Percentiles rank a stretch among this genome's conserved stretches.
Conservation (phyloP, 2,888 invertebrate genomes). For the Heteropelma amictum region DNA sequence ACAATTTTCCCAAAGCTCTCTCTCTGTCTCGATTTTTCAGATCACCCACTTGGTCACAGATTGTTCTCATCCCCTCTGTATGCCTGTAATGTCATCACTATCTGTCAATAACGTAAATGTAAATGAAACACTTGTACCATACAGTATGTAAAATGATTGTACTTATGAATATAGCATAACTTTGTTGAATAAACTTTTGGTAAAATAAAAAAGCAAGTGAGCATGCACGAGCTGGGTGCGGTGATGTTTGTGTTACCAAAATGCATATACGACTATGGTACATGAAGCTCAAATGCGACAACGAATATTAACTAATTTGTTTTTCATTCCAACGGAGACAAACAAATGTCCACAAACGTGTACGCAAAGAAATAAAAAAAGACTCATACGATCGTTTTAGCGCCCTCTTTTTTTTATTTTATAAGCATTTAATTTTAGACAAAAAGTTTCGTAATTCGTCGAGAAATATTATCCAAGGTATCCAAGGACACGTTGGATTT, state of each 20-base stretch:
- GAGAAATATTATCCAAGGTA: too few relatives aligned
- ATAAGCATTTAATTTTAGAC: too few relatives aligned
- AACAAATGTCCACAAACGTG: too few relatives aligned
- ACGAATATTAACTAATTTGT: not conserved
- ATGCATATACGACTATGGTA: not conserved
- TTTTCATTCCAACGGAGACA: too few relatives aligned
- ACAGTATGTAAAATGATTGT: not conserved
- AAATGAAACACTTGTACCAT: not conserved
- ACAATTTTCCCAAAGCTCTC: too few relatives aligned
- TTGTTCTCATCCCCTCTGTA: not conserved
- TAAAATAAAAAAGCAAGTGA: not conserved
- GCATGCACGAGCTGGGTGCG: not conserved
- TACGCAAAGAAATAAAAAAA: too few relatives aligned
- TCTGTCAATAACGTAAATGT: not conserved
- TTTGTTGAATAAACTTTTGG: not conserved
- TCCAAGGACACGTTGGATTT: too few relatives aligned
- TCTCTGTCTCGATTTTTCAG: not conserved
- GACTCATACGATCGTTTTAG: too few relatives aligned
- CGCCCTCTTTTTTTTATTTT: too few relatives aligned
- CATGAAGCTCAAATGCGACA: conserved; percentile 4
- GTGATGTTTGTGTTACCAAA: not conserved
- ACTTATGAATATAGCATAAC: not conserved
- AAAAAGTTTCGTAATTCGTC: too few relatives aligned
- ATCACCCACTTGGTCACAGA: not conserved
- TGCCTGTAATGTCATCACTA: not conserved